Evolutionary conservation across 1,140 invertebrate species (phyloP), one percentile per base, ranked within the genome.

Genomic region (Musca domestica): DNA sequence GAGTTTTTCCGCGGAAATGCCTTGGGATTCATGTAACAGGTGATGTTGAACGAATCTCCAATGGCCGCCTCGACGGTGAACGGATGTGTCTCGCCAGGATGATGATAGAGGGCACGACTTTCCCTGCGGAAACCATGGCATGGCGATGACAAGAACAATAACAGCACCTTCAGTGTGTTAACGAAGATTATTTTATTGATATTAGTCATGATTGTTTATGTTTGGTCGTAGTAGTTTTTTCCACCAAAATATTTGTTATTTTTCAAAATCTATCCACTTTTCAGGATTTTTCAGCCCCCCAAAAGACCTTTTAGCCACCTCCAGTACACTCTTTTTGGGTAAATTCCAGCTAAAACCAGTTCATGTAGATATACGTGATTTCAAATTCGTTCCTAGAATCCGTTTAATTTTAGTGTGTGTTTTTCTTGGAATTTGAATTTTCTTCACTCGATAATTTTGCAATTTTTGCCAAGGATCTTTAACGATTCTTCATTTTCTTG

Each of bases 11-110:
- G 61, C 2, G 9, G 47, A 49, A 70, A 67, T 9, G n/a, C 14
- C n/a, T 30, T 64, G 2, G 48, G 56, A 67, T 70, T 70, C 48
- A 70, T 67, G 9, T 47, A 48, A 34, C 69, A 70, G 12, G 65
- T 67, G 19, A 70, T 70, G 48, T 70, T 70, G 14, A 52, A 58
- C 25, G 56, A 51, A 4, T 30, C 56, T 1, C 65, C 69, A 12
- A 70, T 63, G n/a, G 47, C 66, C 10, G 61, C 48, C 14, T 70
- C 69, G 14, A 64, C 51, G 3, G 58, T 22, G 2, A 22, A 7
- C 4, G 69, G 69, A n/a, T 23, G 27, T 12, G 65, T 70, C 9
- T 67, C 61, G 2, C 69, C 69, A 7, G 58, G 54, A 66, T 61
- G 51, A 19, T 61, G 5, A 51, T 66, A 61, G 17, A 2, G 10